A percentile compares a stretch with the other conserved stretches of the same genome.
phyloP scores from a whole-genome alignment of 2,888 invertebrate species.

The Latrodectus elegans region DNA sequence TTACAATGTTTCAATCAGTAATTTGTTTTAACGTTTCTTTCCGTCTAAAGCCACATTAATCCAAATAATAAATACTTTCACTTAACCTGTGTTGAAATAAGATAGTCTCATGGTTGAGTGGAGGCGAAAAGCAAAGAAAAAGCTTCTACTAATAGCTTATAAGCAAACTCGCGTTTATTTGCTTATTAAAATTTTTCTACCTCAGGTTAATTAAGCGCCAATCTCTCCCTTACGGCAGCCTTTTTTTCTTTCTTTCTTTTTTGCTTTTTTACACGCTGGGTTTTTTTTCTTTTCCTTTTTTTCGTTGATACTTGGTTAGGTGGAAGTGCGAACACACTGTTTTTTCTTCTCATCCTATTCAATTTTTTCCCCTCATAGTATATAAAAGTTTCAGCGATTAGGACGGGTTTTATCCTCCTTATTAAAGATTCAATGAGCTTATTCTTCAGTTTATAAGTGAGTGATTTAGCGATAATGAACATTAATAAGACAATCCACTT shows the following conservation, averaged over 20 bases:
- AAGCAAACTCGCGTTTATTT: conserved; percentile 53
- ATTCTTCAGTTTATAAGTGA: conserved; percentile 59
- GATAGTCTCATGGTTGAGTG: conserved; percentile 37
- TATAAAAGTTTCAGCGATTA: conserved; percentile 45
- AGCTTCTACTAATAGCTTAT: conserved; percentile 34
- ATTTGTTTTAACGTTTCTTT: too few species aligned
- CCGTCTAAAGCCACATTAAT: conserved; percentile 36
- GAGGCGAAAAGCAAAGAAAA: conserved; percentile 9
- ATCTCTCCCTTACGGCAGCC: background rate
- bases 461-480: conserved; percentile 59
- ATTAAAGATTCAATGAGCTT: conserved; percentile 63
- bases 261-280: too few species aligned
- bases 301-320: conserved; percentile 27
- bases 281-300: background rate
- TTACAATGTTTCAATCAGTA: too few species aligned
- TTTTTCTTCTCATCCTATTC: conserved; percentile 6
- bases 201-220: conserved; percentile 59
- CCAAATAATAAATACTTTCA: conserved; percentile 59
- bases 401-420: conserved; percentile 61
- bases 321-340: background rate
- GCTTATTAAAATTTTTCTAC: conserved; percentile 65
- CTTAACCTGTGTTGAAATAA: conserved; percentile 47
- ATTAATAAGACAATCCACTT: conserved; percentile 48
- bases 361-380: background rate
- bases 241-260: background rate